Evolutionary conservation across 2,797 vertebrate species (phyloP).

Genomic region (Staurois parvus): DNA sequence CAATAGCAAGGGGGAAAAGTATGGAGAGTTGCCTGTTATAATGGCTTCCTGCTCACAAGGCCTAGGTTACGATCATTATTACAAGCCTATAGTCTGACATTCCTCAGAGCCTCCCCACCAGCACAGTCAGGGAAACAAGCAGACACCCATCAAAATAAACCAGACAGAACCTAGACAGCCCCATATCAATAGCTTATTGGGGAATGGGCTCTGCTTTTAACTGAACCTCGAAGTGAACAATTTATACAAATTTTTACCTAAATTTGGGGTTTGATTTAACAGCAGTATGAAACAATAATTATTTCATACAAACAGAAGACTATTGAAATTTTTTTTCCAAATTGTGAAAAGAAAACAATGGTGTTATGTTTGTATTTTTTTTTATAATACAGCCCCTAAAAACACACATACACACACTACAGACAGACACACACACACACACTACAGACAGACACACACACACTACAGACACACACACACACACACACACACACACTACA

Average conservation of each 20-base stretch:
- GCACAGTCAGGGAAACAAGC: conserved; percentile 77
- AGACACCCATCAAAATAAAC: conserved; percentile 59
- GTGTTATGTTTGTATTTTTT: too few species aligned
- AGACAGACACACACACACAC: too few species aligned
- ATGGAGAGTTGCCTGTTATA: conserved; percentile 12
- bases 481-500: too few species aligned
- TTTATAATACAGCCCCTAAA: too few species aligned
- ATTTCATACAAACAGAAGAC: too few species aligned
- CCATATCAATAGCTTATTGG: neutral
- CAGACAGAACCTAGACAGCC: conserved; percentile 10
- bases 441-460: too few species aligned
- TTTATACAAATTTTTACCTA: too few species aligned
- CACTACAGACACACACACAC: too few species aligned
- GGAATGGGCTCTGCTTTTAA: neutral
- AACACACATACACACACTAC: too few species aligned
- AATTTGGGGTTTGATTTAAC: neutral
- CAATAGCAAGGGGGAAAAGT: neutral
- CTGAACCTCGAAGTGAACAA: neutral
- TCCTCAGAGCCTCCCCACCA: conserved; percentile 75
- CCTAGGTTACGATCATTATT: conserved; percentile 99
- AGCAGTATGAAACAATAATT: too few species aligned
- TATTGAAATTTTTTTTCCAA: too few species aligned
- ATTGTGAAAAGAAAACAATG: too few species aligned
- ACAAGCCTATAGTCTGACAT: conserved; percentile 69
- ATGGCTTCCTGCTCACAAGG: conserved; percentile 81